phyloP scores from a whole-genome alignment of 2,888 invertebrate genomes.

The Zaprionus obscuricornis region DNA sequence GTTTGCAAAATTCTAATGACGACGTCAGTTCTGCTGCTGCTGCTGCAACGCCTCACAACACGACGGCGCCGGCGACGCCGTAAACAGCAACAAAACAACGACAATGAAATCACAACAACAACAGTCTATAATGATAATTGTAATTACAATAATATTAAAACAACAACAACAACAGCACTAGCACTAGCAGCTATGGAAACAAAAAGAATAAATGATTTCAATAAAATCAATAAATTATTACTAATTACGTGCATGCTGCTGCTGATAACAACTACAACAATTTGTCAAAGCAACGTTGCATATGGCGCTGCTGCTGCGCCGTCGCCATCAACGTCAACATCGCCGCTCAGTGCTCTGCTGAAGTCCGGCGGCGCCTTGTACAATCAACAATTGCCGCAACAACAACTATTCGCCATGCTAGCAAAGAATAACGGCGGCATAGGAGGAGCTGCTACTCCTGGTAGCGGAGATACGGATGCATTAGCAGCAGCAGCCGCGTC shows the following conservation, averaged over 20 bases:
- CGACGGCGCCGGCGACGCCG: constrained; percentile 70
- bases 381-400: constrained; percentile 73
- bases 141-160: constrained; percentile 66
- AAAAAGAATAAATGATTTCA: constrained; percentile 62
- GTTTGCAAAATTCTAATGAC: constrained; percentile 69
- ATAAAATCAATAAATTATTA: constrained; percentile 79
- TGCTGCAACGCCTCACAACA: constrained; percentile 58
- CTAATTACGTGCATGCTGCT: constrained; percentile 74
- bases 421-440: constrained; percentile 57
- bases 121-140: constrained; percentile 56
- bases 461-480: constrained; percentile 29
- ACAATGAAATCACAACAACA: constrained; percentile 41
- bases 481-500: constrained; percentile 31
- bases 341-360: constrained; percentile 63
- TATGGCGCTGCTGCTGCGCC: constrained; percentile 37
- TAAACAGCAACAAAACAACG: constrained; percentile 48
- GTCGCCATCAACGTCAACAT: constrained; percentile 38
- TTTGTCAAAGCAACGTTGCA: constrained; percentile 68
- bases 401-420: constrained; percentile 78
- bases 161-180: constrained; percentile 28
- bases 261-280: constrained; percentile 75
- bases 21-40: constrained; percentile 36
- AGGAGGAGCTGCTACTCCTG: constrained; percentile 8
- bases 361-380: constrained; percentile 70
- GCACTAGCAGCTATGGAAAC: too few relatives aligned